Evolutionary conservation across 2,113 vertebrate species (phyloP).

Genomic region (Sphaerodactylus townsendi): DNA sequence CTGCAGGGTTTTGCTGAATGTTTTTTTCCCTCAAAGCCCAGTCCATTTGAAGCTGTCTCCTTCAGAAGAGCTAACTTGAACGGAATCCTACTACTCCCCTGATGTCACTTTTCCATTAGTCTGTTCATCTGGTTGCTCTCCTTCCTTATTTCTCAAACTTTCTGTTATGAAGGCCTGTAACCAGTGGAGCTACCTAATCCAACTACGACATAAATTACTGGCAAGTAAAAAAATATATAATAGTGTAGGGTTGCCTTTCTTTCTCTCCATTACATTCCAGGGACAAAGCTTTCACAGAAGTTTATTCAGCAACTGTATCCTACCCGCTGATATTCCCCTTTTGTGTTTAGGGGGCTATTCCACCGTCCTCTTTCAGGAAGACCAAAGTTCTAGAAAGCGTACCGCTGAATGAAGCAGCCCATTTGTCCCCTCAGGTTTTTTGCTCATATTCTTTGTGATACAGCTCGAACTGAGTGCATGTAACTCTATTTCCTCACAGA

Average conservation of each 20-base stretch:
- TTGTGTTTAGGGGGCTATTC: background rate
- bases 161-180: background rate
- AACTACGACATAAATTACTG: background rate
- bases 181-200: background rate
- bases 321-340: background rate
- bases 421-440: slow-evolving; percentile 1
- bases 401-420: background rate
- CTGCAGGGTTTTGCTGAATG: too few species aligned
- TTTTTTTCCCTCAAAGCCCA: too few species aligned
- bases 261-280: background rate
- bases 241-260: background rate
- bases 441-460: slow-evolving; percentile 9
- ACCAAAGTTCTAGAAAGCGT: background rate
- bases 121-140: too few species aligned
- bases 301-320: background rate
- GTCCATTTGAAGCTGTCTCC: too few species aligned
- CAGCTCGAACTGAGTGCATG: background rate
- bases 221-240: background rate
- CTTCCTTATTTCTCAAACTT: too few species aligned
- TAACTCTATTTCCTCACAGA: background rate
- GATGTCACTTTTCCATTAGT: too few species aligned
- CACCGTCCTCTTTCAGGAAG: background rate
- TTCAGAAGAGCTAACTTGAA: too few species aligned
- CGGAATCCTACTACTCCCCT: too few species aligned
- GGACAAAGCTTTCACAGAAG: background rate